Evolutionary conservation across 1,140 invertebrate species (phyloP), one percentile per base, ranked within the genome.

Genomic region (Procambarus virginalis): DNA sequence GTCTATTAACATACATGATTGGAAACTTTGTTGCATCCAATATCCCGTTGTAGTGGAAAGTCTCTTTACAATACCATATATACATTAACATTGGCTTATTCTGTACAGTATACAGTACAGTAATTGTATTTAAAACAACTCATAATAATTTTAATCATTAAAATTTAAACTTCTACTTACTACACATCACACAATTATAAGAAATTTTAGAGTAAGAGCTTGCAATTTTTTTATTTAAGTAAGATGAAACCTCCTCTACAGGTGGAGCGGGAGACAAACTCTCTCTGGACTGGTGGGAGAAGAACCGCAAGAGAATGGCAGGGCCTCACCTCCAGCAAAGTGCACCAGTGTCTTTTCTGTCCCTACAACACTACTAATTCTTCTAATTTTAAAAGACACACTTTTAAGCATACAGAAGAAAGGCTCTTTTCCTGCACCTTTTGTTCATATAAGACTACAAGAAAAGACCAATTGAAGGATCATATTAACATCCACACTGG

Each of bases 401-500:
- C 70, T 64, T 51, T 81, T 73, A 87, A 80, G 77, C 77, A 87
- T 22, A 51, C 85, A 12, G 85, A 78, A 64, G 85, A 87, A 58
- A 87, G 81, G 85, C 85, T 78, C 2, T 87, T 70, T 46, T 60
- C 51, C 46, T 87, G 85, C 49, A 58, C 76, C 20, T 87, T 70
- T 70, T 87, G 85, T 64, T 87, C 85, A 17, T 87, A 87, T 64
- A 79, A 60, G 51, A 81, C 85, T 10, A 60, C 85, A 22, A 79
- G 85, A 49, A 87, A 87, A 45, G 89, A 78, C 45, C 84, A 86
- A 14, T 68, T 92, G 49, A 76, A 87, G 78, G 83, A 87, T 55
- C 91, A 91, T 68, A 86, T 91, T 12, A 81, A 87, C 22, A 89
- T 80, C 51, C 91, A 91, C 75, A 91, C 34, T 34, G 34, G 34